These are phyloP conservation scores for Leptinotarsa haldemani DNA, from an alignment of 2,888 invertebrate species.

Conservation along the genomic window DNA sequence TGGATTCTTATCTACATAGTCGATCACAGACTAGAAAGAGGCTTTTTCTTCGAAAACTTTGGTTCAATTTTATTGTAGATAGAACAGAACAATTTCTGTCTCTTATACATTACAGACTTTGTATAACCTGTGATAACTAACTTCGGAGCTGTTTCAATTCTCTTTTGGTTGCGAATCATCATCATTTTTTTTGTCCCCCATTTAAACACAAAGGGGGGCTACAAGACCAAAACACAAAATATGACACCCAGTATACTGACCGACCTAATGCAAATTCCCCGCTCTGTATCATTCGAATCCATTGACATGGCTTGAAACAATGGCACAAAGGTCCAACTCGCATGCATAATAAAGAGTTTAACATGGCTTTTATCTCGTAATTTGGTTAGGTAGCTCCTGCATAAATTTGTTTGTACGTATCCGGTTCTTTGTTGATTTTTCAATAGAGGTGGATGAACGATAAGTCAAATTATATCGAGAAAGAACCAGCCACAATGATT, in stretches of 20 bases:
- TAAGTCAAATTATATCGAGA: background rate
- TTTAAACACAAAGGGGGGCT: too few relatives aligned
- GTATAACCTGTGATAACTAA: too few relatives aligned
- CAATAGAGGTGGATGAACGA: background rate
- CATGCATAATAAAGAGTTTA: slow-evolving; percentile 12
- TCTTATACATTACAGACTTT: too few relatives aligned
- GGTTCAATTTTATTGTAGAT: too few relatives aligned
- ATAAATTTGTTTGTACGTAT: slow-evolving; percentile 10
- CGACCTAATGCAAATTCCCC: background rate
- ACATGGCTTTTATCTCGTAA: slow-evolving; percentile 21
- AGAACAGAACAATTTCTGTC: too few relatives aligned
- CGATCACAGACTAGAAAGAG: too few relatives aligned
- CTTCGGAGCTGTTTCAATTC: too few relatives aligned
- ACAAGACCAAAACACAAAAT: background rate
- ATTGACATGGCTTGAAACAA: slow-evolving; percentile 17
- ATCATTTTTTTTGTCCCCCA: too few relatives aligned
- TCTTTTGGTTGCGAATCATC: too few relatives aligned
- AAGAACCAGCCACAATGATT: background rate
- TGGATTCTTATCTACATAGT: too few relatives aligned
- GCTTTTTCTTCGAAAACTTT: too few relatives aligned
- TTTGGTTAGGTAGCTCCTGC: slow-evolving; percentile 28
- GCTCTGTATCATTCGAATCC: background rate
- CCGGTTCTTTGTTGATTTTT: slow-evolving; percentile 25
- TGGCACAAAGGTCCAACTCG: slow-evolving; percentile 7
- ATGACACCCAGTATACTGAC: background rate